Percentiles rank a stretch among this genome's conserved stretches.
phyloP scores from a whole-genome alignment of 2,888 invertebrate species.

The Eupithecia subfuscata region DNA sequence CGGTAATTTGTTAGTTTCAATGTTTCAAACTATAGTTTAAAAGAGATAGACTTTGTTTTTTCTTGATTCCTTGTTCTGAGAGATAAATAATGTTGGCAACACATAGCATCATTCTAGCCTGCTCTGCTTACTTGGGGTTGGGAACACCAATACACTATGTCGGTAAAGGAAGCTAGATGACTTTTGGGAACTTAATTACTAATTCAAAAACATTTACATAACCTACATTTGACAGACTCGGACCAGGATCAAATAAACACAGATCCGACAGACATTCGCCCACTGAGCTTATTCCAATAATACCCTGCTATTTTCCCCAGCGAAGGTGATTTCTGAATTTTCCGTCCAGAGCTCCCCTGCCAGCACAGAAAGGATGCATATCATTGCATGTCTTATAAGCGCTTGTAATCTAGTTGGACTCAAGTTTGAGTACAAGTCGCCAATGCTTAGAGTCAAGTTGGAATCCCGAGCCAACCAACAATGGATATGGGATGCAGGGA shows the following conservation, averaged over 20 bases:
- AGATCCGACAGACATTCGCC: background rate
- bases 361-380: background rate
- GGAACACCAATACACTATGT: too few species aligned
- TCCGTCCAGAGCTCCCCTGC: background rate
- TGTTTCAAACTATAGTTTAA: background rate
- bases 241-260: background rate
- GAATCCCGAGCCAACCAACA: conserved; percentile 3
- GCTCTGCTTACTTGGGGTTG: too few species aligned
- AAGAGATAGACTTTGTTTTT: background rate
- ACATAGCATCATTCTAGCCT: too few species aligned
- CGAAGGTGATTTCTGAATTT: background rate
- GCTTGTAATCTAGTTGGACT: background rate
- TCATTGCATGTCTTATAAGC: background rate
- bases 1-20: background rate
- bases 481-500: background rate
- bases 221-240: too few species aligned
- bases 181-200: too few species aligned
- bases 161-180: too few species aligned
- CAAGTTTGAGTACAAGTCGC: background rate
- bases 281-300: background rate
- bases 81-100: too few species aligned
- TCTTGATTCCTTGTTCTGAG: too few species aligned
- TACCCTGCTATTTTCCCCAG: background rate
- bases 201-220: too few species aligned
- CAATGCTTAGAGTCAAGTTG: background rate